Percentiles rank a stretch among this genome's conserved stretches.
Conservation (phyloP, 2,888 invertebrate genomes). For the Meghimatium bilineatum region DNA sequence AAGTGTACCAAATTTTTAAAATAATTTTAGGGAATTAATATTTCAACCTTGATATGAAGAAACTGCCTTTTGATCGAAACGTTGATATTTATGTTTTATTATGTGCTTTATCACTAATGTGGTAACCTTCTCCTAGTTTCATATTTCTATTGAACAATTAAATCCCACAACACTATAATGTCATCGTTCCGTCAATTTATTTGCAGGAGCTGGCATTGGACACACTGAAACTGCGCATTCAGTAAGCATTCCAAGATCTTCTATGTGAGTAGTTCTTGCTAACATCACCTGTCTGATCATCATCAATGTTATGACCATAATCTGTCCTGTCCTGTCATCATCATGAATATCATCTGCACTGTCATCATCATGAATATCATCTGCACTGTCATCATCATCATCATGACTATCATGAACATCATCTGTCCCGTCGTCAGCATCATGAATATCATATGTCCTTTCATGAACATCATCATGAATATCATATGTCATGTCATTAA, state of each 20-base stretch:
- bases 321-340: not conserved
- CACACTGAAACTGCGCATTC: not conserved
- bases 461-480: not conserved
- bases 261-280: not conserved
- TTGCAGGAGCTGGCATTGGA: no score
- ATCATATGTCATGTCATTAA: not conserved
- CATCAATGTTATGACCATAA: not conserved
- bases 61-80: no score
- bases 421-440: not conserved
- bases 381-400: not conserved
- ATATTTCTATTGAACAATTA: no score
- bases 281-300: not conserved
- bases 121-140: no score
- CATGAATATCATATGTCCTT: not conserved
- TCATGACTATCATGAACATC: not conserved
- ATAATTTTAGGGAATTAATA: no score
- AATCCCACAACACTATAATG: no score
- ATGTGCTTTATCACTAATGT: no score
- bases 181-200: no score
- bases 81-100: no score
- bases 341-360: not conserved
- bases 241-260: constrained; percentile 17
- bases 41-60: no score
- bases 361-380: not conserved
- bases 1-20: no score